Evolutionary conservation across 1,140 invertebrate genomes (phyloP), one percentile per base, ranked within the genome.

Genomic region (Carposina sasakii): DNA sequence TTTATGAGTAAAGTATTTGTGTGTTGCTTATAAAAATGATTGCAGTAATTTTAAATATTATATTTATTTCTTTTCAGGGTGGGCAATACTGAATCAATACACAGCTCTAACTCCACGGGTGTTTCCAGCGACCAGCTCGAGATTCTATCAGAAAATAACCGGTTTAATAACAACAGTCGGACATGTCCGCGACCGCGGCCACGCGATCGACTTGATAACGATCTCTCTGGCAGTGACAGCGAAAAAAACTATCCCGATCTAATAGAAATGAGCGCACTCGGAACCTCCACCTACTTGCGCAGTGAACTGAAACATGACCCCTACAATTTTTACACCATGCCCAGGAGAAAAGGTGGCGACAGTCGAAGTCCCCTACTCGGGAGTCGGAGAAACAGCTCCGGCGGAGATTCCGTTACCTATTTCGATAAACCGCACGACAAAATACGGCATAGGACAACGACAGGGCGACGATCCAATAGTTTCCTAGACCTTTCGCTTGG

Each of bases 201-300:
- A 63, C 81, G 71, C 50, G 85, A 86, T 24, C 83, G 73, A 9
- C 81, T 85, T 31, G 88, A 86, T 68, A 87, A 85, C 65, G 85
- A 90, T 81, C 68, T 89, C 22, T 85, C 79, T 67, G 71, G 72
- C 39, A 82, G 88, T 57, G 85, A 90, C 68, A 86, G 87, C 64
- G 88, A 90, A 53, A 87, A 87, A 55, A 89, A 88, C 67, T 91
- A 89, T 52, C 91, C 91, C 0, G 91, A 92, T 62, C 84, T 91
- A 10, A 82, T 92, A 59, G 90, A 90, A 71, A 88, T 89, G 60
- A 89, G 88, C 59, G 87, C 88, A 50, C 79, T 89, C 30, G 82
- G 86, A 26, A 62, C 71, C 6, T 74, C 74, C 9, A 70, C 60
- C 39, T 85, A 87, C 60, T 50, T 76, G 36, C 54, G 69, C 23